These are phyloP conservation scores for Matsumyia berberina DNA, from an alignment of 2,888 invertebrate genomes.

Conservation along the genomic window DNA sequence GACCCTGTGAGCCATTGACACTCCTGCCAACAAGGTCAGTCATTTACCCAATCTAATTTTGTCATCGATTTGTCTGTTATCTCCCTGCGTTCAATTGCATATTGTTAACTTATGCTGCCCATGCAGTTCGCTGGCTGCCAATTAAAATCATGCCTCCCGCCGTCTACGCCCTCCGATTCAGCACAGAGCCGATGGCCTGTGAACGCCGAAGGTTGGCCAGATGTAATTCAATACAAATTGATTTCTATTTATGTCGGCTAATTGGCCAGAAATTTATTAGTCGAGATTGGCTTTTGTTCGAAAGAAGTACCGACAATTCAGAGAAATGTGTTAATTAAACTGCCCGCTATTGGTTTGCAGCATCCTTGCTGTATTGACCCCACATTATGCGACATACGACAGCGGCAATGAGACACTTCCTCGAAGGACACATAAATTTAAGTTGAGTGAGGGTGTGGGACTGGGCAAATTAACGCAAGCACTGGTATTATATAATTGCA, in stretches of 20 bases:
- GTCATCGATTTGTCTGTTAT: not conserved
- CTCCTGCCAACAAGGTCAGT: no score
- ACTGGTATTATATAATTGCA: slow-evolving; percentile 11
- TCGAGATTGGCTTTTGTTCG: slow-evolving; percentile 26
- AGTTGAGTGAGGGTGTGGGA: not conserved
- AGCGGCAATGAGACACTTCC: slow-evolving; percentile 22
- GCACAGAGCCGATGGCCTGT: no score
- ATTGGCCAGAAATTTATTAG: slow-evolving; percentile 32
- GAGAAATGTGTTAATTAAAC: slow-evolving; percentile 32
- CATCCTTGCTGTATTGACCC: slow-evolving; percentile 9
- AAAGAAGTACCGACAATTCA: slow-evolving; percentile 5
- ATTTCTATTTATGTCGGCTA: slow-evolving; percentile 51
- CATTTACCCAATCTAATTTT: no score
- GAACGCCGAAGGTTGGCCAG: not conserved
- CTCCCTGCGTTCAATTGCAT: not conserved
- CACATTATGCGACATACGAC: not conserved
- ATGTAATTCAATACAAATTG: slow-evolving; percentile 40
- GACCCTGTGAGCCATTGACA: no score
- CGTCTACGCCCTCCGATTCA: not conserved
- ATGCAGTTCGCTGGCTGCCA: not conserved
- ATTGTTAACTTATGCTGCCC: not conserved
- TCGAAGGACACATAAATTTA: slow-evolving; percentile 13
- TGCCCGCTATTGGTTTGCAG: slow-evolving; percentile 6
- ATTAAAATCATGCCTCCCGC: not conserved
- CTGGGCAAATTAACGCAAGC: not conserved